Conservation (phyloP, 2,888 invertebrate genomes). For the Linyphia triangularis region DNA sequence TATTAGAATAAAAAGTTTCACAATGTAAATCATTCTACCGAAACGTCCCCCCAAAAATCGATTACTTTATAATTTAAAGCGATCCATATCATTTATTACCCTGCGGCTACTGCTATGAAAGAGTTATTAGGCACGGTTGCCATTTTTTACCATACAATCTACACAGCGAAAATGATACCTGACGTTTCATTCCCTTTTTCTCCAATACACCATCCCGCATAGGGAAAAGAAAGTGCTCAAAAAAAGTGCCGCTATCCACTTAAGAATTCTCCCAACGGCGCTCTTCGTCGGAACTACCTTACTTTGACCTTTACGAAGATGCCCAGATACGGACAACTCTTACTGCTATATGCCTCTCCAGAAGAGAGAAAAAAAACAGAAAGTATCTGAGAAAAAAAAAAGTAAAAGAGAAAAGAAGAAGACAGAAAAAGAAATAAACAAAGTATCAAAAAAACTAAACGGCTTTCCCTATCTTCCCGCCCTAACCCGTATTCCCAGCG, state of each 20-base stretch:
- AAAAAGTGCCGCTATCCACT: slow-evolving; percentile 36
- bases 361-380: not conserved
- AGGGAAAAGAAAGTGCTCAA: slow-evolving; percentile 2
- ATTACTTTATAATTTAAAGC: too few species aligned
- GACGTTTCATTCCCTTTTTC: not conserved
- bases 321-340: slow-evolving; percentile 3
- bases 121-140: not conserved
- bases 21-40: too few species aligned
- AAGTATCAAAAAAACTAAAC: slow-evolving; percentile 51
- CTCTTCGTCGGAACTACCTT: slow-evolving; percentile 40
- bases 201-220: not conserved
- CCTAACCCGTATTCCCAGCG: slow-evolving; percentile 21
- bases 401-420: not conserved
- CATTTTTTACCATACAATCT: not conserved
- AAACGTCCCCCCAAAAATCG: too few species aligned
- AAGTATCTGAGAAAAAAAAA: slow-evolving; percentile 3
- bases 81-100: too few species aligned
- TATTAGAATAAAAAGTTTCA: too few species aligned
- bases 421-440: not conserved
- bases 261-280: not conserved
- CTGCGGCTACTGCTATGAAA: too few species aligned
- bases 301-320: slow-evolving; percentile 44
- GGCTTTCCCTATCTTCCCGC: slow-evolving; percentile 16
- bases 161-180: not conserved
- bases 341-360: not conserved